A percentile compares a stretch with the other conserved stretches of the same genome.
phyloP scores from a whole-genome alignment of 2,888 invertebrate genomes.

The Drosophila borealis region DNA sequence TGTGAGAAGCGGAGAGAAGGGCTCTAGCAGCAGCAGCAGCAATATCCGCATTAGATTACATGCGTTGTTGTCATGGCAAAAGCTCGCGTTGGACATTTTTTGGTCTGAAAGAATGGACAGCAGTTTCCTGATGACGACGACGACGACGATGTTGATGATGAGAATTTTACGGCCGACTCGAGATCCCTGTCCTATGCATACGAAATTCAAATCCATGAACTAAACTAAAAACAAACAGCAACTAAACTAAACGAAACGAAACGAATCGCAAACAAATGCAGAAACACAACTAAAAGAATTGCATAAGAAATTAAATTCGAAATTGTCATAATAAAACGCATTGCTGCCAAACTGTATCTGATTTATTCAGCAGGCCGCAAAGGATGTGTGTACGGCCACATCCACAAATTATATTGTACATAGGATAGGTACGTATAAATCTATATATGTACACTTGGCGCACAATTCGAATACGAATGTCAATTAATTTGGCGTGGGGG shows the following conservation, averaged over 20 bases:
- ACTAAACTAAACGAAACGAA: slow-evolving; percentile 13
- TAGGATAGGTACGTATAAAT: neutral
- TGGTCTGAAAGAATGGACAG: slow-evolving; percentile 2
- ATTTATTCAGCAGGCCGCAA: slow-evolving; percentile 57
- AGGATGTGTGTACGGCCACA: slow-evolving; percentile 20
- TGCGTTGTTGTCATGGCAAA: slow-evolving; percentile 10
- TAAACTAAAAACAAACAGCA: slow-evolving; percentile 1
- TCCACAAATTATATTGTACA: neutral
- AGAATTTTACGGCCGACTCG: slow-evolving; percentile 43
- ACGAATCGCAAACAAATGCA: slow-evolving; percentile 22
- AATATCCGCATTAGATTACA: slow-evolving; percentile 47
- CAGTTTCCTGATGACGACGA: slow-evolving; percentile 2
- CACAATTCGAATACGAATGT: neutral
- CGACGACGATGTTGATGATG: neutral
- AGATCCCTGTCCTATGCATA: slow-evolving; percentile 61
- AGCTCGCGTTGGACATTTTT: slow-evolving; percentile 14
- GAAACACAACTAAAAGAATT: slow-evolving; percentile 48
- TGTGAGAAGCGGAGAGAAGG: slow-evolving; percentile 11
- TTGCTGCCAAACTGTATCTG: slow-evolving; percentile 41
- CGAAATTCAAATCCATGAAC: slow-evolving; percentile 17
- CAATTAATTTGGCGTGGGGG: too few species aligned
- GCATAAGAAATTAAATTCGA: slow-evolving; percentile 73
- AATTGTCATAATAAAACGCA: slow-evolving; percentile 78
- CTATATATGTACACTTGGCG: neutral
- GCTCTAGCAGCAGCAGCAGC: slow-evolving; percentile 2